These are phyloP conservation scores for Campoletis sonorensis DNA, from an alignment of 1,140 invertebrate genomes.

Conservation along the genomic window DNA sequence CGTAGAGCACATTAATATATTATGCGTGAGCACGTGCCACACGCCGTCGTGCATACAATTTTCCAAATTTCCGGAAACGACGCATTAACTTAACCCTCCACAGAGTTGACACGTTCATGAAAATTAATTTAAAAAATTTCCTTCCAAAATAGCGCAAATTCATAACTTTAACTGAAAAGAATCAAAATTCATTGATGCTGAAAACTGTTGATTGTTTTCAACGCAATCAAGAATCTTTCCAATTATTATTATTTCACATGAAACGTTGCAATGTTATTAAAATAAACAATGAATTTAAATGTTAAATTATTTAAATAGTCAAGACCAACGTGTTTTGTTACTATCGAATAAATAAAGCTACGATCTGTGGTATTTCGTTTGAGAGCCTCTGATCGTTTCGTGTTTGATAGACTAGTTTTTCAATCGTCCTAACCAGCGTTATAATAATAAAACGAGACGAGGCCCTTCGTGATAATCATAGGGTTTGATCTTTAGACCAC, in stretches of 20 bases:
- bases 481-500: constrained; percentile 28
- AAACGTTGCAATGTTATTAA: no score
- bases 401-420: constrained; percentile 44
- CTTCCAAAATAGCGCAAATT: background rate
- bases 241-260: background rate
- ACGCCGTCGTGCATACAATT: constrained; percentile 51
- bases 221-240: background rate
- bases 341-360: background rate
- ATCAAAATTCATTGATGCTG: no score
- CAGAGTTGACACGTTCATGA: constrained; percentile 32
- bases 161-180: no score
- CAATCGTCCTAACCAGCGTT: constrained; percentile 37
- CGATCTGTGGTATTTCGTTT: background rate
- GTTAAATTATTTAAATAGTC: no score
- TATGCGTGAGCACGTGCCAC: constrained; percentile 53
- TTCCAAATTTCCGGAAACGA: constrained; percentile 61
- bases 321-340: no score
- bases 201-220: no score
- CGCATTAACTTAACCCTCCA: constrained; percentile 31
- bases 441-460: constrained; percentile 38
- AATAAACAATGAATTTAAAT: no score
- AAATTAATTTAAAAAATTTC: background rate
- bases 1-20: constrained; percentile 18
- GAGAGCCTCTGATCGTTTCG: constrained; percentile 27
- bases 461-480: constrained; percentile 32